Conservation (phyloP, 1,140 invertebrate species). For the Maniola jurtina region DNA sequence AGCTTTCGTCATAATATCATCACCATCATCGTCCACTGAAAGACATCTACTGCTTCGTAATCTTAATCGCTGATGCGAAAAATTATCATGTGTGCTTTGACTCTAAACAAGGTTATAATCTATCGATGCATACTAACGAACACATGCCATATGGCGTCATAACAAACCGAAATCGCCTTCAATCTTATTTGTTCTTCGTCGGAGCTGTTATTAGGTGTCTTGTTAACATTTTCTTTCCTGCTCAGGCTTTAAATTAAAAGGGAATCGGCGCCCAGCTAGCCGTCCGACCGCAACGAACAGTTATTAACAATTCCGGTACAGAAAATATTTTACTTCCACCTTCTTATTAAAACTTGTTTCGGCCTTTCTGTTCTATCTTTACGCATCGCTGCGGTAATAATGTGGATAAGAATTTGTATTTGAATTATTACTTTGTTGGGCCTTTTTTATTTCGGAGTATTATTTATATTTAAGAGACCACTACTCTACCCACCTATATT, state of each 20-base stretch:
- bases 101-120: conserved; percentile 18
- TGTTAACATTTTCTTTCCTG: conserved; percentile 68
- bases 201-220: conserved; percentile 70
- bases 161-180: conserved; percentile 52
- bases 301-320: conserved; percentile 75
- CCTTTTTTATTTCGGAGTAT: neutral
- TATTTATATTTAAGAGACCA: no score
- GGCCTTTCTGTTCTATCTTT: conserved; percentile 59
- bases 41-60: no score
- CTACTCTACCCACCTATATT: no score
- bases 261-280: conserved; percentile 53
- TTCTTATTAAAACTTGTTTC: conserved; percentile 69
- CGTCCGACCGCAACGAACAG: conserved; percentile 61
- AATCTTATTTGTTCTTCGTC: conserved; percentile 67
- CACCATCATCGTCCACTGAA: no score
- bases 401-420: conserved; percentile 38
- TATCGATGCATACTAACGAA: conserved; percentile 39
- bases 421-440: neutral
- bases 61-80: no score
- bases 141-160: conserved; percentile 61
- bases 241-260: conserved; percentile 74
- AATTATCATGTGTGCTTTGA: no score
- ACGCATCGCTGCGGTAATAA: conserved; percentile 38
- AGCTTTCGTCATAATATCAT: no score
- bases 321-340: conserved; percentile 76